These are phyloP conservation scores for Lordiphosa andalusiaca DNA, from an alignment of 2,888 invertebrate genomes.

Conservation along the genomic window DNA sequence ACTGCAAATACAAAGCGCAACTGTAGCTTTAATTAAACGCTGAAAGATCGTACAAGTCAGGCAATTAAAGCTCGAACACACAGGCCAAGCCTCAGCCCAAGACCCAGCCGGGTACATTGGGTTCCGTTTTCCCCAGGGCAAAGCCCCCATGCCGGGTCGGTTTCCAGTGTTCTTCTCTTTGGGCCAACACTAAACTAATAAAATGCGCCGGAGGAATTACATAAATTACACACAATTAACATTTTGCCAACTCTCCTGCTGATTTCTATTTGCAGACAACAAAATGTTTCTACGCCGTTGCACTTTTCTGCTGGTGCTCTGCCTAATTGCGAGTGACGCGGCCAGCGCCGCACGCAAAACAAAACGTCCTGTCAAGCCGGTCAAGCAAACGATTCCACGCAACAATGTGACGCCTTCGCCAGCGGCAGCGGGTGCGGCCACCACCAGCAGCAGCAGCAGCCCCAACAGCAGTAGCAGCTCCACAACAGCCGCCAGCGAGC, in stretches of 20 bases:
- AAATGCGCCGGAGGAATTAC: slow-evolving; percentile 65
- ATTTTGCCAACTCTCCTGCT: slow-evolving; percentile 37
- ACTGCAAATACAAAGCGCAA: slow-evolving; percentile 30
- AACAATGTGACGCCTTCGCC: slow-evolving; percentile 75
- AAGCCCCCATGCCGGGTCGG: slow-evolving; percentile 34
- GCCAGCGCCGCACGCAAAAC: slow-evolving; percentile 78
- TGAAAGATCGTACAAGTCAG: slow-evolving; percentile 61
- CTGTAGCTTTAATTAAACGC: slow-evolving; percentile 70
- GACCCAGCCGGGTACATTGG: slow-evolving; percentile 18
- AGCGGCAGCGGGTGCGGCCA: slow-evolving; percentile 27
- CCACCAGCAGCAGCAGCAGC: slow-evolving; percentile 18
- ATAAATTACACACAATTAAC: slow-evolving; percentile 70
- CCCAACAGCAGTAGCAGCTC: slow-evolving; percentile 31
- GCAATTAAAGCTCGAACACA: slow-evolving; percentile 63
- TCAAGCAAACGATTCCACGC: slow-evolving; percentile 74
- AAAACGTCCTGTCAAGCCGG: slow-evolving; percentile 78
- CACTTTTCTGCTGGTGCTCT: slow-evolving; percentile 74
- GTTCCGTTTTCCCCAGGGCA: slow-evolving; percentile 50
- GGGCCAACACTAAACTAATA: slow-evolving; percentile 49
- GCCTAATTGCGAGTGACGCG: slow-evolving; percentile 76
- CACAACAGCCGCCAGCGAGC: slow-evolving; percentile 44
- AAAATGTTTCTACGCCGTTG: slow-evolving; percentile 78
- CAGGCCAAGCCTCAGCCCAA: slow-evolving; percentile 17
- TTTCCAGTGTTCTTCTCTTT: background rate
- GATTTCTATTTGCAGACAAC: slow-evolving; percentile 40